These are phyloP conservation scores for Emmelina monodactyla DNA, from an alignment of 2,888 invertebrate species.

Conservation along the genomic window DNA sequence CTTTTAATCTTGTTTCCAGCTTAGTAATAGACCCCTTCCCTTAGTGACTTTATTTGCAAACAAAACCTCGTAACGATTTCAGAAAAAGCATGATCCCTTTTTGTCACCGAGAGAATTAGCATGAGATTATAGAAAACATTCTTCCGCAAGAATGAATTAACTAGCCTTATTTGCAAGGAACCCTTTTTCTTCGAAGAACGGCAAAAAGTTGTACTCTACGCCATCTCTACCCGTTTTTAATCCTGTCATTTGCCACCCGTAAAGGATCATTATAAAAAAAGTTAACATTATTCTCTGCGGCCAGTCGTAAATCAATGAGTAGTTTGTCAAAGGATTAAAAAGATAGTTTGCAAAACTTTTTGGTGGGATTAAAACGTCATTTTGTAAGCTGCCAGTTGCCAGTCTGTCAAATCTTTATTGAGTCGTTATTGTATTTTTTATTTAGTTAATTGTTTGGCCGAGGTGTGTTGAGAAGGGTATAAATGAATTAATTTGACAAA, in stretches of 20 bases:
- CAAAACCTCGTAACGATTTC: too few species aligned
- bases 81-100: too few species aligned
- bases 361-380: not conserved
- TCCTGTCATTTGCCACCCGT: conserved; percentile 27
- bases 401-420: conserved; percentile 1
- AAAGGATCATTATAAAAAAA: conserved; percentile 4
- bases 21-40: too few species aligned
- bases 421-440: not conserved
- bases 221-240: conserved; percentile 17
- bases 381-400: not conserved
- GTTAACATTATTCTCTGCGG: conserved; percentile 4
- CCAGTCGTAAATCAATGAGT: conserved; percentile 4
- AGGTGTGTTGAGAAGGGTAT: too few species aligned
- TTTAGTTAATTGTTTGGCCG: too few species aligned
- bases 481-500: too few species aligned
- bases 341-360: not conserved
- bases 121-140: too few species aligned
- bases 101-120: too few species aligned
- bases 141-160: too few species aligned
- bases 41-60: too few species aligned
- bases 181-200: conserved; percentile 8
- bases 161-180: conserved; percentile 2
- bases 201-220: too few species aligned
- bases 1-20: too few species aligned
- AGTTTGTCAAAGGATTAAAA: not conserved